Evolutionary conservation across 2,113 vertebrate genomes (phyloP).

Genomic region (Urocitellus parryii): DNA sequence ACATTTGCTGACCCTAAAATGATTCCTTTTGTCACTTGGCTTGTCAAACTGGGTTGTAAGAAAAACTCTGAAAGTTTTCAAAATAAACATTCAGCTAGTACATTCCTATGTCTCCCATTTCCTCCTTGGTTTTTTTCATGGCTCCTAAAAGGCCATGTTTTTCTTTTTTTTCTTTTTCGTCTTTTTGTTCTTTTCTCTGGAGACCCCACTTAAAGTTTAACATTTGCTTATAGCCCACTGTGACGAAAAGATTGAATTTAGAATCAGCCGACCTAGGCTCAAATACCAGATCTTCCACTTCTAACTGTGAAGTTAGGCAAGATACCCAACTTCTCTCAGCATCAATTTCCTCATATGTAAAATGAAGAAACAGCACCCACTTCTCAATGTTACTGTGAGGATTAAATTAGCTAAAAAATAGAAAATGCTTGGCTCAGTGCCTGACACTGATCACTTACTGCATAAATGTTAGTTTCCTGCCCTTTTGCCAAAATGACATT

Average conservation of each 20-base stretch:
- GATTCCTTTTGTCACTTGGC: constrained; percentile 6
- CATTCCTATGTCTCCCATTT: constrained; percentile 31
- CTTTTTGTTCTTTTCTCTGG: background rate
- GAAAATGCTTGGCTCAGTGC: constrained; percentile 48
- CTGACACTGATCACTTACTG: constrained; percentile 46
- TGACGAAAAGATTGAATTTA: constrained; percentile 22
- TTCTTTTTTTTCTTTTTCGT: background rate
- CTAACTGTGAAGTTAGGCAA: background rate
- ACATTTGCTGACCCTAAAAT: constrained; percentile 22
- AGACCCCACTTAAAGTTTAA: background rate
- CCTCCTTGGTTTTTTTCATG: constrained; percentile 38
- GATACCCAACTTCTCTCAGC: background rate
- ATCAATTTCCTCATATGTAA: constrained; percentile 59
- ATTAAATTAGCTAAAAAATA: constrained; percentile 65
- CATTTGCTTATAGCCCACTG: background rate
- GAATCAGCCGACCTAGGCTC: background rate
- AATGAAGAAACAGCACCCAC: constrained; percentile 33
- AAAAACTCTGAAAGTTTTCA: constrained; percentile 56
- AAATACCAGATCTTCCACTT: constrained; percentile 28
- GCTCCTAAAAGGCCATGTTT: background rate
- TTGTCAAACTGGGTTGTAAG: constrained; percentile 55
- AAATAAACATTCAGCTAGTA: constrained; percentile 41
- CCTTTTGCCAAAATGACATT: constrained; percentile 72
- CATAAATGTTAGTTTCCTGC: constrained; percentile 70
- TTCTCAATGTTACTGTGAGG: constrained; percentile 46